These are phyloP conservation scores for Belgica antarctica DNA, from an alignment of 2,888 invertebrate genomes.

Conservation along the genomic window DNA sequence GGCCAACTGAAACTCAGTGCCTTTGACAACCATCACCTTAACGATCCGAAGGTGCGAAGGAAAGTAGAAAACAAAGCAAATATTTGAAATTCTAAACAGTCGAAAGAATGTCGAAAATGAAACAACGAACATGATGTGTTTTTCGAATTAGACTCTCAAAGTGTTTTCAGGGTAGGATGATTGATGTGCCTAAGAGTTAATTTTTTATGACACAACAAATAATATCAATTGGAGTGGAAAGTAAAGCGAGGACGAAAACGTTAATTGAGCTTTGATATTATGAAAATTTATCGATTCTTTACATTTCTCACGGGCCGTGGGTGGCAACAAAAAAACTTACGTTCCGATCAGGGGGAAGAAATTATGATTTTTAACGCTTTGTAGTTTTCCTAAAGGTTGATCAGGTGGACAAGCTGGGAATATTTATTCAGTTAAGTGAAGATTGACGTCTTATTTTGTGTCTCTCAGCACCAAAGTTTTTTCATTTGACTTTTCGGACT, in stretches of 20 bases:
- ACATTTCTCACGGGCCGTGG: neutral
- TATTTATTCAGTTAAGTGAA: no score
- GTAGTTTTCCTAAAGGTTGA: no score
- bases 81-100: slow-evolving; percentile 17
- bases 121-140: slow-evolving; percentile 14
- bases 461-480: no score
- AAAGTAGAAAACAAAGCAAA: neutral
- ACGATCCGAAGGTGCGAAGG: slow-evolving; percentile 1
- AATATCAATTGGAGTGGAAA: neutral
- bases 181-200: slow-evolving; percentile 1
- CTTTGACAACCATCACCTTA: slow-evolving; percentile 21
- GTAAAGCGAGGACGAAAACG: neutral
- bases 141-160: slow-evolving; percentile 23
- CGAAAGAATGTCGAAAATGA: neutral
- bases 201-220: slow-evolving; percentile 25
- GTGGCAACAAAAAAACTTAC: no score
- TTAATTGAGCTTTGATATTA: slow-evolving; percentile 19
- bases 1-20: neutral
- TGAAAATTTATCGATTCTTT: neutral
- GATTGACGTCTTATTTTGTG: no score
- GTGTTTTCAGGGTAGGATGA: neutral
- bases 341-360: no score
- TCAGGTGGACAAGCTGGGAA: no score
- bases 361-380: no score
- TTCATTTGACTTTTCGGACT: no score